These are phyloP conservation scores for Trachelus iudaicus DNA, from an alignment of 2,888 invertebrate species.

Conservation along the genomic window DNA sequence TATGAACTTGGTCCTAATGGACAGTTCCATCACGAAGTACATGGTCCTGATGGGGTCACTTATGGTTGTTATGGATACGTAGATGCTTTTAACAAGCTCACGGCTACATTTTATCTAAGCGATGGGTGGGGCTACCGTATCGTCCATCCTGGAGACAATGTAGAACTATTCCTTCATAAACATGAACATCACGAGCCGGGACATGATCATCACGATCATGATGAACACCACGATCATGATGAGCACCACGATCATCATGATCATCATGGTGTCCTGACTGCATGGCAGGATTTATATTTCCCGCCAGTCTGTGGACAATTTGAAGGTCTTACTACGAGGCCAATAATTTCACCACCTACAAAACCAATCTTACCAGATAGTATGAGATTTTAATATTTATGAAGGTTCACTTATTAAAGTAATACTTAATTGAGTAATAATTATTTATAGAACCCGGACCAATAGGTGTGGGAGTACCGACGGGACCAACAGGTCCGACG, in stretches of 20 bases:
- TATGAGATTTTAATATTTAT: neutral
- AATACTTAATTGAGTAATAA: neutral
- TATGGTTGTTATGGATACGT: constrained; percentile 85
- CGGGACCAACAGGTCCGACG: constrained; percentile 20
- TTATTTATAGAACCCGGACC: constrained; percentile 12
- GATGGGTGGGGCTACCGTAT: constrained; percentile 83
- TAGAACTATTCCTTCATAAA: constrained; percentile 73
- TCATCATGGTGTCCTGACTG: constrained; percentile 70
- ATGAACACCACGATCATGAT: constrained; percentile 34
- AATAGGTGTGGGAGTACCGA: constrained; percentile 16
- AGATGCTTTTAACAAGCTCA: constrained; percentile 74
- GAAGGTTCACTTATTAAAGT: neutral
- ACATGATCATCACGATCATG: constrained; percentile 32
- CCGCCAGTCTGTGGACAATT: constrained; percentile 77
- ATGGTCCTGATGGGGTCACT: constrained; percentile 81
- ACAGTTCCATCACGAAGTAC: constrained; percentile 83
- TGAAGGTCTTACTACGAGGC: constrained; percentile 32
- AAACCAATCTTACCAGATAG: neutral
- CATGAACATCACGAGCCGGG: constrained; percentile 53
- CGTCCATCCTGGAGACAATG: constrained; percentile 75
- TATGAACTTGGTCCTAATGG: constrained; percentile 79
- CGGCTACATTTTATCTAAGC: constrained; percentile 81
- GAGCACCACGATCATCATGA: constrained; percentile 55
- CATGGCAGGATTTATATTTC: constrained; percentile 78
- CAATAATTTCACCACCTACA: constrained; percentile 19